Evolutionary conservation across 2,888 invertebrate genomes (phyloP).

Genomic region (Ryuthela nishihirai): DNA sequence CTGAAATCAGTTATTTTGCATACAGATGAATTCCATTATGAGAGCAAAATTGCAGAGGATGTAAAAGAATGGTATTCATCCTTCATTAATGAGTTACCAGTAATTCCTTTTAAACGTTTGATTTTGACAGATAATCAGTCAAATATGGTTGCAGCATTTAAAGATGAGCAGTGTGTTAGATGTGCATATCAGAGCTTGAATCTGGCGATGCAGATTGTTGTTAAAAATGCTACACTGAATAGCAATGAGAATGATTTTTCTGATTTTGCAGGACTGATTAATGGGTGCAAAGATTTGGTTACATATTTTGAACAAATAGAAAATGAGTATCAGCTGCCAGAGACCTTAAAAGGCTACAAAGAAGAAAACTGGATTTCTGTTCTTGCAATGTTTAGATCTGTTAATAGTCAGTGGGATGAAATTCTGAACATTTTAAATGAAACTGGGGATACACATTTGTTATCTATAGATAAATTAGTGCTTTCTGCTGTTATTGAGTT

Average conservation of each 20-base stretch:
- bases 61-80: constrained; percentile 12
- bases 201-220: constrained; percentile 2
- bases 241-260: constrained; percentile 13
- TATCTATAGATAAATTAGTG: constrained; percentile 20
- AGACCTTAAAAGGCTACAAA: constrained; percentile 7
- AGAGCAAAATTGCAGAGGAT: constrained; percentile 12
- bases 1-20: constrained; percentile 27
- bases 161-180: constrained; percentile 18
- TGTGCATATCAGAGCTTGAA: constrained; percentile 18
- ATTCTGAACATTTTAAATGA: constrained; percentile 19
- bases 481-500: constrained; percentile 12
- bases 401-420: constrained; percentile 21
- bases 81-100: constrained; percentile 24
- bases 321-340: constrained; percentile 5
- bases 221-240: constrained; percentile 2
- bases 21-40: constrained; percentile 31
- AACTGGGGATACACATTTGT: constrained; percentile 13
- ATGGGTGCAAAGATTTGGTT: constrained; percentile 15
- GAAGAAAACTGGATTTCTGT: constrained; percentile 30
- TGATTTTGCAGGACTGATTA: constrained; percentile 21
- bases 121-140: constrained; percentile 16
- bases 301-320: constrained; percentile 16
- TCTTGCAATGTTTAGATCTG: constrained; percentile 18
- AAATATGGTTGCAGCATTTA: constrained; percentile 14
- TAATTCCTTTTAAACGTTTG: constrained; percentile 23